Evolutionary conservation across 2,888 invertebrate species (phyloP), one percentile per base, ranked within the genome.

Genomic region (Drosophila picticornis): DNA sequence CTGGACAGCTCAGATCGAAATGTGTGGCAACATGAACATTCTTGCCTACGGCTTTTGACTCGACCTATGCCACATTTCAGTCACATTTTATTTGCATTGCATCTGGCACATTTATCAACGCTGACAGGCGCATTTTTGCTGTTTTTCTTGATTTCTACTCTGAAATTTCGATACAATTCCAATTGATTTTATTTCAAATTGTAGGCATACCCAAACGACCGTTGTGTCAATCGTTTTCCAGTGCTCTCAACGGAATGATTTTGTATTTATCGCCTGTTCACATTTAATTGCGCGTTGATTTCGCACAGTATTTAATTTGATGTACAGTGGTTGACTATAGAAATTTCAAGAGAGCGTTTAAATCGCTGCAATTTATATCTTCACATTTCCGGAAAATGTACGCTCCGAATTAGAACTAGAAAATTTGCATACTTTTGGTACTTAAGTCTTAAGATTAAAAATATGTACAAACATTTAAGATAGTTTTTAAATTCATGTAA

Each of bases 71-170:
- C 46, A 22, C 53, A 51, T 46, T 58, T 68, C 43, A 52, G 51
- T 29, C 22, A 75, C 55, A 83, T 72, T 76, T 67, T 52, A 70
- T 80, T 80, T 68, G 32, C 68, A 65, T 82, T 75, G 68, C 55
- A 58, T 55, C 46, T 22, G 60, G 31, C 40, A 36, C 48, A 43
- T 48, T 63, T 62, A 38, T 57, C 36, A 52, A 36, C 36, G 22
- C 11, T 51, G 40, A 25, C 16, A 50, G 31, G 4, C n/a, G 29
- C 32, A 19, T 22, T 50, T 34, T 56, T 52, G 27, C 19, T 36
- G 38, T 25, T 70, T 31, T 27, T 52, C 3, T 22, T 36, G 11
- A 25, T 22, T 22, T 29, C 1, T 48, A 11, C 19, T 11, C 29
- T 11, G 29, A 46, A 71, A 75, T 73, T 81, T 79, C 43, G 53